A percentile compares a stretch with the other conserved stretches of the same genome.
Conservation (phyloP, 2,888 invertebrate genomes). For the Pristionchus mayeri region DNA sequence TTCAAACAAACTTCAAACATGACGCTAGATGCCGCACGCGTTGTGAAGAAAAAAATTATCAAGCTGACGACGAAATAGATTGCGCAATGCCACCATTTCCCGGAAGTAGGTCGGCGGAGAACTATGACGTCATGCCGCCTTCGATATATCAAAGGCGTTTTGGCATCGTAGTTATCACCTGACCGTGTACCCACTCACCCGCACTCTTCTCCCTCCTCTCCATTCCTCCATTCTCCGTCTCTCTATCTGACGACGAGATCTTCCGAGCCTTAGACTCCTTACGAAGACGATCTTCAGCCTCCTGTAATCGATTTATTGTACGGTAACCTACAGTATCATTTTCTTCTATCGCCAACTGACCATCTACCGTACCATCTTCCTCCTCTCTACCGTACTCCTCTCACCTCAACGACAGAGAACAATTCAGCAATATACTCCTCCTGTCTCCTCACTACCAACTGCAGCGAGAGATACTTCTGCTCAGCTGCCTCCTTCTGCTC, state of each 20-base stretch:
- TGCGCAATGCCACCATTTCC: no score
- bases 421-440: constrained; percentile 55
- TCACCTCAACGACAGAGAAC: constrained; percentile 15
- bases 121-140: no score
- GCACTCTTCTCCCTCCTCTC: constrained; percentile 12
- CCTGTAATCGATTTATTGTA: neutral
- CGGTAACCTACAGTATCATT: no score
- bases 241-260: neutral
- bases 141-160: no score
- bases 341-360: neutral
- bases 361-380: neutral
- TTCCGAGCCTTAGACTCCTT: neutral
- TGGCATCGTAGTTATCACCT: no score
- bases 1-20: no score
- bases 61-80: no score
- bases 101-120: no score
- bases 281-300: neutral
- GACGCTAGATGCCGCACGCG: no score
- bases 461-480: constrained; percentile 58
- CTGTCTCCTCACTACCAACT: constrained; percentile 52
- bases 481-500: constrained; percentile 59
- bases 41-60: no score
- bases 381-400: neutral
- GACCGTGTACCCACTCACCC: neutral
- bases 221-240: neutral